These are phyloP conservation scores for Lophius piscatorius DNA, from an alignment of 2,113 vertebrate species.

Conservation along the genomic window DNA sequence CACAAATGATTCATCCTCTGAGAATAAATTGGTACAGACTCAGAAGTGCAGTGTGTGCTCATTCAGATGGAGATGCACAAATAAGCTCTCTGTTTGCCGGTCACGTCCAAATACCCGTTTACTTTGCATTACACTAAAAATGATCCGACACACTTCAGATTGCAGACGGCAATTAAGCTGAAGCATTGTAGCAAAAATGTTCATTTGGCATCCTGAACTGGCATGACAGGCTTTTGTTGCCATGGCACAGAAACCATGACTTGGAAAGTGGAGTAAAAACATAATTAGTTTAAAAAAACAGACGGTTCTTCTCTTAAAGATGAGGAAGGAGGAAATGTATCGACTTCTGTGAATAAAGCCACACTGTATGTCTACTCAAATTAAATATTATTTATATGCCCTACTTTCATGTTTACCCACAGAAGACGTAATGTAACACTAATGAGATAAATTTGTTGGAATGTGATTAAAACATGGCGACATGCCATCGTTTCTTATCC, in stretches of 20 bases:
- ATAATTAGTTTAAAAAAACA: constrained; percentile 5
- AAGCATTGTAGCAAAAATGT: constrained; percentile 7
- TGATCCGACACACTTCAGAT: not conserved
- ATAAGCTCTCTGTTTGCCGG: constrained; percentile 13
- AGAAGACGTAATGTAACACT: constrained; percentile 27
- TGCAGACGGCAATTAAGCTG: constrained; percentile 7
- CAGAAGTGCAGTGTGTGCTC: constrained; percentile 11
- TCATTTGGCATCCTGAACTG: constrained; percentile 17
- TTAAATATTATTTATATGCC: constrained; percentile 27
- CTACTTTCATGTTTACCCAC: constrained; percentile 15
- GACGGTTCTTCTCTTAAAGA: constrained; percentile 3
- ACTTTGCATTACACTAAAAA: constrained; percentile 33
- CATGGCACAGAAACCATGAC: constrained; percentile 24
- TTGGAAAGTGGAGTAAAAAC: not conserved
- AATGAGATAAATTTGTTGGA: constrained; percentile 28
- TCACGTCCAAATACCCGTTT: constrained; percentile 7
- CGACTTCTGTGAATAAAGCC: constrained; percentile 11
- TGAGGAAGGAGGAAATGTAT: constrained; percentile 4
- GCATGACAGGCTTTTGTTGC: not conserved
- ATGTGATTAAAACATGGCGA: constrained; percentile 28
- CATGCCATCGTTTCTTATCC: constrained; percentile 26
- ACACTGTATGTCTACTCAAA: constrained; percentile 14
- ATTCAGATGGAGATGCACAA: constrained; percentile 1
- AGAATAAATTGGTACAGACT: constrained; percentile 1
- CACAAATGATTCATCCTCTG: constrained; percentile 16